Conservation (phyloP, 2,888 invertebrate genomes). For the Yponomeuta malinellus region DNA sequence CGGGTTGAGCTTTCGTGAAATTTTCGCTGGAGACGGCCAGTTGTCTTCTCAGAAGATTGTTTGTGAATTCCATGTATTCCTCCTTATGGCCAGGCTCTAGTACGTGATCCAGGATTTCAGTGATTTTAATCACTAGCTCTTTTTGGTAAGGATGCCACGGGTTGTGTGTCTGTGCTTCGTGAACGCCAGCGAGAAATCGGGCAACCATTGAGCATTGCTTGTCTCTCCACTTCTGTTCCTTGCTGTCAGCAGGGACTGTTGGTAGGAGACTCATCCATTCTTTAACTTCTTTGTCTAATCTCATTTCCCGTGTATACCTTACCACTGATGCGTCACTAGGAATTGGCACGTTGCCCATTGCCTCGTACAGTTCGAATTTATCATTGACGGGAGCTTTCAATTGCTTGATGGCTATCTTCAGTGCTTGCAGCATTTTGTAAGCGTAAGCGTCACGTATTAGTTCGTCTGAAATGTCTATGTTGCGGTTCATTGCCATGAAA, state of each 20-base stretch:
- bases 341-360: slow-evolving; percentile 23
- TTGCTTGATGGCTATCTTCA: neutral
- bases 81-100: neutral
- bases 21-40: neutral
- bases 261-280: slow-evolving; percentile 35
- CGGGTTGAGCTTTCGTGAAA: neutral
- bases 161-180: neutral
- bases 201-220: neutral
- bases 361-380: neutral
- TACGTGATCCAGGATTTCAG: neutral
- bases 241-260: neutral
- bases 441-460: neutral
- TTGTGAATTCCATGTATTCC: neutral
- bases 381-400: neutral
- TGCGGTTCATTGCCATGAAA: neutral
- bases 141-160: neutral
- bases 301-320: slow-evolving; percentile 35
- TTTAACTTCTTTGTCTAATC: slow-evolving; percentile 44
- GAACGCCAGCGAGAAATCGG: neutral
- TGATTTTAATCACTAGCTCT: neutral
- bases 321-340: slow-evolving; percentile 33
- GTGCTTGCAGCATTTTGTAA: neutral
- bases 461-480: neutral
- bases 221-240: neutral
- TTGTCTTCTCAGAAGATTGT: neutral